Evolutionary conservation across 2,888 invertebrate genomes (phyloP).

Genomic region (Dendrolimus houi): DNA sequence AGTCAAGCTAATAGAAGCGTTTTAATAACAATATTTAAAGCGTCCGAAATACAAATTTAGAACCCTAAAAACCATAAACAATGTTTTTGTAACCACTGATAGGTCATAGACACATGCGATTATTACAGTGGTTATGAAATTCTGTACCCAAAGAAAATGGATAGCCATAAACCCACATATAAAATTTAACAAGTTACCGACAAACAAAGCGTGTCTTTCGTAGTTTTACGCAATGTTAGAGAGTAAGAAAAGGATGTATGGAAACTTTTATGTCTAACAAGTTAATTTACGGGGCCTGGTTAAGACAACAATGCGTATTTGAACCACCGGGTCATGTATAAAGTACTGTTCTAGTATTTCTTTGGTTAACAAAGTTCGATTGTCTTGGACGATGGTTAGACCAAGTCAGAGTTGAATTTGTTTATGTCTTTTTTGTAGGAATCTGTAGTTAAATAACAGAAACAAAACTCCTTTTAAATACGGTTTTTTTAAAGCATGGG

Average conservation of each 20-base stretch:
- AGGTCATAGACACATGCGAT: no score
- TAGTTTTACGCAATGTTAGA: background rate
- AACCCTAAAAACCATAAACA: no score
- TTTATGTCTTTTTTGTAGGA: no score
- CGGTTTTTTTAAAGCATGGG: no score
- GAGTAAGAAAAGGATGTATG: background rate
- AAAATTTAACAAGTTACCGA: background rate
- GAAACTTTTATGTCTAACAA: background rate
- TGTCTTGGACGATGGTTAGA: slow-evolving; percentile 12
- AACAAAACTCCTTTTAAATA: no score
- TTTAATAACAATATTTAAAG: no score
- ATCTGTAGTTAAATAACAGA: no score
- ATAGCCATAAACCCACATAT: background rate
- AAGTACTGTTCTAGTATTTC: slow-evolving; percentile 16
- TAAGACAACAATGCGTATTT: background rate
- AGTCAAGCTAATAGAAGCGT: no score
- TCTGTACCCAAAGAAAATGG: background rate
- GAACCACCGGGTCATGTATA: background rate
- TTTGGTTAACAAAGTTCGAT: slow-evolving; percentile 25
- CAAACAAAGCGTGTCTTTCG: background rate
- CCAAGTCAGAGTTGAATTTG: no score
- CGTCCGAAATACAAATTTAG: no score
- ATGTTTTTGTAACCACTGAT: no score
- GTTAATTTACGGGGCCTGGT: background rate
- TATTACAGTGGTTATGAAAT: background rate